Conservation (phyloP, 1,140 invertebrate genomes). For the Pseudomyrmex concolor region DNA sequence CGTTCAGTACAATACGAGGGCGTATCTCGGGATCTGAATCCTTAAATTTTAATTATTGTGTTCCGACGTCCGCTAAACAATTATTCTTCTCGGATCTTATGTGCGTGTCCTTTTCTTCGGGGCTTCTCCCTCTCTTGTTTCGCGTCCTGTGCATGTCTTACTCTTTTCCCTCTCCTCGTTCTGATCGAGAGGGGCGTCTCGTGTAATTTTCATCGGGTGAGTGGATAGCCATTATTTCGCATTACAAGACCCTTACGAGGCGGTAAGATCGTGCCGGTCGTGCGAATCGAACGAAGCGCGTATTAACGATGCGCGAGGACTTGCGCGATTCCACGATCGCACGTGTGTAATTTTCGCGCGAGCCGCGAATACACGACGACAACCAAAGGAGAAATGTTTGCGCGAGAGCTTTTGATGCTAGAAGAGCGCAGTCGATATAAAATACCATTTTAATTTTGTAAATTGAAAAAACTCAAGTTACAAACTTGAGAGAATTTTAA, state of each 20-base stretch:
- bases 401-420: no score
- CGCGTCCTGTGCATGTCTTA: conserved; percentile 36
- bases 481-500: no score
- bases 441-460: background rate
- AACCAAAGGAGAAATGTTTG: no score
- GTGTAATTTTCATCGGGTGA: conserved; percentile 75
- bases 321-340: conserved; percentile 47
- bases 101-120: background rate
- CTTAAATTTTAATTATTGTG: conserved; percentile 66
- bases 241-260: conserved; percentile 72
- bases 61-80: conserved; percentile 65
- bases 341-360: conserved; percentile 29
- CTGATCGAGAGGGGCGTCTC: conserved; percentile 54
- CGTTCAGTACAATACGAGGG: background rate
- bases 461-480: no score
- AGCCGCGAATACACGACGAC: background rate
- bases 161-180: background rate
- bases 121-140: conserved; percentile 32
- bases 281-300: conserved; percentile 57
- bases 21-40: conserved; percentile 51
- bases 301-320: conserved; percentile 57
- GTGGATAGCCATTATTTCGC: conserved; percentile 76
- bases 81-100: conserved; percentile 49
- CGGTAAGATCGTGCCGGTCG: conserved; percentile 58
- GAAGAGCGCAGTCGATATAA: background rate